Percentiles rank a stretch among this genome's conserved stretches.
These are phyloP conservation scores for Mellivora capensis DNA, from an alignment of 2,113 vertebrate genomes.

Conservation along the genomic window DNA sequence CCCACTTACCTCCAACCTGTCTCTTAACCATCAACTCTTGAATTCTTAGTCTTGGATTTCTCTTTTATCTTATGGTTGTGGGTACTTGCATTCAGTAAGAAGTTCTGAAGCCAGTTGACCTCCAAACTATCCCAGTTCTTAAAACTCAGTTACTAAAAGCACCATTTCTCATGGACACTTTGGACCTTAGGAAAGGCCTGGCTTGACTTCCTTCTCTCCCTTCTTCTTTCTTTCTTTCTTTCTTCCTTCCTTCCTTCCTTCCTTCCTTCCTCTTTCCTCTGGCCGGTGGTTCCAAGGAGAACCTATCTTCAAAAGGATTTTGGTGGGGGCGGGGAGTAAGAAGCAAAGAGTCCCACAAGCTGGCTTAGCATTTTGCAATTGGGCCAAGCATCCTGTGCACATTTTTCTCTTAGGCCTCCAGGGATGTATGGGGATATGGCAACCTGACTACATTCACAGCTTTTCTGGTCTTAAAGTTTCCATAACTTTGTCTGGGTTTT, in stretches of 20 bases:
- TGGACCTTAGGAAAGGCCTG: not conserved
- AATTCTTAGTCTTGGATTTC: not conserved
- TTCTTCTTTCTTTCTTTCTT: accelerated
- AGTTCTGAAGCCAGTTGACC: not conserved
- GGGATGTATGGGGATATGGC: not conserved
- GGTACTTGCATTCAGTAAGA: not conserved
- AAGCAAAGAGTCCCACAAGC: not conserved
- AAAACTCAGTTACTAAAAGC: slow-evolving; percentile 12
- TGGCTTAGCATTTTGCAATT: not conserved
- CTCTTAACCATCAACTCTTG: not conserved
- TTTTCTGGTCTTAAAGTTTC: not conserved
- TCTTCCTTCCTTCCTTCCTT: accelerated
- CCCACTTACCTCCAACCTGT: not conserved
- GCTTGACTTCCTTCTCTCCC: too few species aligned
- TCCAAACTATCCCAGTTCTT: not conserved
- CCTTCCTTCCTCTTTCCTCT: not conserved
- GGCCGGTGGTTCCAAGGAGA: not conserved
- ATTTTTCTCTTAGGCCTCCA: not conserved
- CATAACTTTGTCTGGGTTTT: not conserved
- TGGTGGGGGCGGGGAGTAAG: not conserved
- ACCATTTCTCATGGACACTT: not conserved
- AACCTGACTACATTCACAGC: not conserved
- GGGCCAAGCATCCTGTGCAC: not conserved
- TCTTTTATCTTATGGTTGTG: not conserved
- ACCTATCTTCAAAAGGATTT: not conserved